These are phyloP conservation scores for Drosophila buzzatii DNA, from an alignment of 2,888 invertebrate genomes.

Conservation along the genomic window DNA sequence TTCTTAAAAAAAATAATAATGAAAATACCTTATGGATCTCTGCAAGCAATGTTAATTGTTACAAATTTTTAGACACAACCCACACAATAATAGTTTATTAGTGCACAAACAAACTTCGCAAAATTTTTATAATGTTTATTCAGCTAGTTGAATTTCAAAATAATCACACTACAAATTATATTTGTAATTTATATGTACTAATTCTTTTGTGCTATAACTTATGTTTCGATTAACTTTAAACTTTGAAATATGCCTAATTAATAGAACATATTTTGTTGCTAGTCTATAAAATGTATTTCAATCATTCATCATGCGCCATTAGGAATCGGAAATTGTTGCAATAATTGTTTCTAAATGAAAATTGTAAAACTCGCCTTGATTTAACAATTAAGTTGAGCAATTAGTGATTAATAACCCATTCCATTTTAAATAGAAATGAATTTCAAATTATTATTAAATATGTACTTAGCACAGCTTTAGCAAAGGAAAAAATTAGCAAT, in stretches of 20 bases:
- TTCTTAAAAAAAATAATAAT: slow-evolving; percentile 16
- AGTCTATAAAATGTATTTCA: slow-evolving; percentile 58
- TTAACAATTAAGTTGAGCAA: slow-evolving; percentile 66
- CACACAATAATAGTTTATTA: slow-evolving; percentile 30
- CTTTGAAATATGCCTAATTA: slow-evolving; percentile 48
- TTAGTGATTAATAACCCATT: slow-evolving; percentile 62
- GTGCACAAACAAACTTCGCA: slow-evolving; percentile 43
- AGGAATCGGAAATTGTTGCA: slow-evolving; percentile 66
- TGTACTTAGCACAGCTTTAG: slow-evolving; percentile 73
- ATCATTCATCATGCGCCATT: slow-evolving; percentile 64
- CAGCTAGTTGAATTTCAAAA: slow-evolving; percentile 29
- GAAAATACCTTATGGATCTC: slow-evolving; percentile 66
- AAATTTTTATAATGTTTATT: slow-evolving; percentile 33
- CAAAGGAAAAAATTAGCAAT: slow-evolving; percentile 64
- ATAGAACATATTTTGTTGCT: slow-evolving; percentile 62
- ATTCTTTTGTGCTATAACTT: slow-evolving; percentile 48
- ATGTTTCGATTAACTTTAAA: slow-evolving; percentile 20
- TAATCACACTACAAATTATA: slow-evolving; percentile 34
- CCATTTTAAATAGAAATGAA: slow-evolving; percentile 32
- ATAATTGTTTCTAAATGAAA: slow-evolving; percentile 64
- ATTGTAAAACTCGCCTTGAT: slow-evolving; percentile 58
- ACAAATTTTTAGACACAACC: slow-evolving; percentile 55
- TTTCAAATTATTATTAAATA: slow-evolving; percentile 22
- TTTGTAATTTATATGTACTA: slow-evolving; percentile 32
- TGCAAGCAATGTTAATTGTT: slow-evolving; percentile 71